Evolutionary conservation across 2,888 invertebrate genomes (phyloP).

Genomic region (Rhagonycha lutea): DNA sequence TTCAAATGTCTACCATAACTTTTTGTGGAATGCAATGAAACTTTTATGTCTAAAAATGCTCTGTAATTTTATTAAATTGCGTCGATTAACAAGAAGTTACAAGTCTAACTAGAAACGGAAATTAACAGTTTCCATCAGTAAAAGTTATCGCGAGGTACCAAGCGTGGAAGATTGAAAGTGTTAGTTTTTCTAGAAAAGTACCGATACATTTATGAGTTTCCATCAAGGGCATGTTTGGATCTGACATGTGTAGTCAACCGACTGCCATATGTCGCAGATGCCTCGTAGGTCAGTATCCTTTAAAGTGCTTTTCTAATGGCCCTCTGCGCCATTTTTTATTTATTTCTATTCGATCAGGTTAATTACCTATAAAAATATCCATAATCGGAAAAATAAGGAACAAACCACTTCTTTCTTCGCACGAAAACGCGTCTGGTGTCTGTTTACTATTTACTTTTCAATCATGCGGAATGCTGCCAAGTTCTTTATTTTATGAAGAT

Average conservation of each 20-base stretch:
- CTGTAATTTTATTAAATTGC: background rate
- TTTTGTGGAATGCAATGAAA: background rate
- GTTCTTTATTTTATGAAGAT: background rate
- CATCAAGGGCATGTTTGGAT: conserved; percentile 18
- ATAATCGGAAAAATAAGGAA: conserved; percentile 22
- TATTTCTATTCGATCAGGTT: conserved; percentile 24
- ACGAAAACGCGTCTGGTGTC: background rate
- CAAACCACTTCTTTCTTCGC: conserved; percentile 7
- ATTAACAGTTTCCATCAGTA: conserved; percentile 2
- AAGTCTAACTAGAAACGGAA: background rate
- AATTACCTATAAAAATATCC: conserved; percentile 30
- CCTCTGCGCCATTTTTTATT: conserved; percentile 18
- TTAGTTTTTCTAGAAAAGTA: conserved; percentile 16
- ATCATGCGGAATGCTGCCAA: background rate
- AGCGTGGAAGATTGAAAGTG: conserved; percentile 28
- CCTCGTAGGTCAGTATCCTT: conserved; percentile 29
- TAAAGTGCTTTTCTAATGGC: conserved; percentile 29
- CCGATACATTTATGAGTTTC: conserved; percentile 19
- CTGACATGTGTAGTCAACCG: conserved; percentile 7
- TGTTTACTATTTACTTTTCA: background rate
- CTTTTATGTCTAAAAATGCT: background rate
- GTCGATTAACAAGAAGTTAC: background rate
- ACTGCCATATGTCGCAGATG: conserved; percentile 32
- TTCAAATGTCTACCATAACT: background rate
- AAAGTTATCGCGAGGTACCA: conserved; percentile 4